Percentiles rank a stretch among this genome's conserved stretches.
These are phyloP conservation scores for Anneissia japonica DNA, from an alignment of 35 echinoderm and acorn worm genomes.

Conservation along the genomic window DNA sequence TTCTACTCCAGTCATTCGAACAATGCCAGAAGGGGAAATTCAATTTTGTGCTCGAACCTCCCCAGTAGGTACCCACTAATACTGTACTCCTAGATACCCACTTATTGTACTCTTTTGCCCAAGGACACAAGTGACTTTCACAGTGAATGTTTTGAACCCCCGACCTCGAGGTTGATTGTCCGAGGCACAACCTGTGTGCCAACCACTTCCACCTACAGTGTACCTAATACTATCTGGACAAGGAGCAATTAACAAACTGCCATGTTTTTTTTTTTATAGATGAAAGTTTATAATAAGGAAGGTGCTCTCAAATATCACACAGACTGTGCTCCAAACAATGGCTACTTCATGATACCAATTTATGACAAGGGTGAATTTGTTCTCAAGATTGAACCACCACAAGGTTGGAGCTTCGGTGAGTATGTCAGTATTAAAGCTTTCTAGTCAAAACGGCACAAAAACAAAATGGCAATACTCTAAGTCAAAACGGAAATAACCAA, in stretches of 20 bases:
- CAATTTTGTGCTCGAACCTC: too few species aligned
- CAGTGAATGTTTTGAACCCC: too few species aligned
- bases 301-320: conserved; percentile 91
- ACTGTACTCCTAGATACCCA: too few species aligned
- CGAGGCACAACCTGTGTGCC: too few species aligned
- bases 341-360: conserved; percentile 96
- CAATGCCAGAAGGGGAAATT: too few species aligned
- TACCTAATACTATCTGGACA: background rate
- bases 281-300: conserved; percentile 81
- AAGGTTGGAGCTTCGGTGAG: conserved; percentile 96
- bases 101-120: too few species aligned
- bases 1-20: too few species aligned
- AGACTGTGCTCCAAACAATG: conserved; percentile 99
- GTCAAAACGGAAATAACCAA: too few species aligned
- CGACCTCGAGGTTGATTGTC: too few species aligned
- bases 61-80: too few species aligned
- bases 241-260: background rate
- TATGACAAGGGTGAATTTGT: conserved; percentile 92
- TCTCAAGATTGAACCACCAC: conserved; percentile 75
- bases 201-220: background rate
- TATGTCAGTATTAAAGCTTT: background rate
- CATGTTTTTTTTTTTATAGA: conserved; percentile 20
- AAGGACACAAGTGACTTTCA: too few species aligned
- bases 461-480: background rate
- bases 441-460: background rate